These are phyloP conservation scores for Chaetops frenatus DNA, from an alignment of 2,113 vertebrate species.

Conservation along the genomic window DNA sequence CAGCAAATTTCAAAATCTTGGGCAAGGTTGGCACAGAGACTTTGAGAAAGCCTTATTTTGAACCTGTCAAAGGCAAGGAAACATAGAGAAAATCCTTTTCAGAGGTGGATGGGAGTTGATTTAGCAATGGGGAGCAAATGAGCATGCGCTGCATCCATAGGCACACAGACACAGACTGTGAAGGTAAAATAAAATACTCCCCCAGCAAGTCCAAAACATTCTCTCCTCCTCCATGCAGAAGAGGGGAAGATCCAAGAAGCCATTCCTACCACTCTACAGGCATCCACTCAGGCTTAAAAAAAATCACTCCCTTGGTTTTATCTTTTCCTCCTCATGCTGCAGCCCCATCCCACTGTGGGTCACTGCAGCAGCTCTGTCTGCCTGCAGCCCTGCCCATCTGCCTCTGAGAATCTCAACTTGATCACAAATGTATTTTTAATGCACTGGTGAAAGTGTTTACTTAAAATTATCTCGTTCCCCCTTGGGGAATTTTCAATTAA, in stretches of 20 bases:
- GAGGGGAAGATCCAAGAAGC: neutral
- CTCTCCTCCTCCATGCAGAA: neutral
- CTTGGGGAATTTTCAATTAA: constrained; percentile 49
- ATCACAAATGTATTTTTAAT: constrained; percentile 53
- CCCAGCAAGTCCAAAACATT: neutral
- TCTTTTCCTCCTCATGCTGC: neutral
- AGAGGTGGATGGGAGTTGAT: neutral
- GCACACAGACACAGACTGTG: neutral
- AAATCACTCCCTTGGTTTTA: neutral
- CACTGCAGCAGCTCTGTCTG: neutral
- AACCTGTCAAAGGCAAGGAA: neutral
- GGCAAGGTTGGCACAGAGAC: neutral
- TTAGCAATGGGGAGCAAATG: neutral
- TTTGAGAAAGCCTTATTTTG: neutral
- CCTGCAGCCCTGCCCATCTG: constrained; percentile 37
- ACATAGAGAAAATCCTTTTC: neutral
- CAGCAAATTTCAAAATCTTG: neutral
- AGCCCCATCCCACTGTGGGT: neutral
- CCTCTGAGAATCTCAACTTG: constrained; percentile 12
- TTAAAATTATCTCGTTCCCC: constrained; percentile 3
- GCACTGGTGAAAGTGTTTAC: constrained; percentile 19
- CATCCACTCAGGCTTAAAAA: neutral
- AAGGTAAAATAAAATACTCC: neutral
- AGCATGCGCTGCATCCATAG: neutral
- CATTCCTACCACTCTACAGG: neutral